Evolutionary conservation across 2,113 vertebrate species (phyloP).

Genomic region (Symphodus melops): DNA sequence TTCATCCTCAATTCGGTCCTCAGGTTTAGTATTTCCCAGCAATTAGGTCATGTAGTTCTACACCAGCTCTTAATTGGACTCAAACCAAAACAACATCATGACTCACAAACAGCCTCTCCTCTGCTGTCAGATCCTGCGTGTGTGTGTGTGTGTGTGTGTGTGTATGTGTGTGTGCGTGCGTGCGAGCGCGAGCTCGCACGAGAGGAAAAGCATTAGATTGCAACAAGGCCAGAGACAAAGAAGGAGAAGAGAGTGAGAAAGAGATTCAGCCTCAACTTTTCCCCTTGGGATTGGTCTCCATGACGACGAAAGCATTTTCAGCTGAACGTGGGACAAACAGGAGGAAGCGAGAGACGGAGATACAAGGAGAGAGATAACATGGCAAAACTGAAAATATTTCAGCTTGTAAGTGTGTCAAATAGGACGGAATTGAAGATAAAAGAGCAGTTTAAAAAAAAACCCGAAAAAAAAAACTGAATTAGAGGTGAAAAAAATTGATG

Average conservation of each 20-base stretch:
- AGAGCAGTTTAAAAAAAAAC: too few relatives aligned
- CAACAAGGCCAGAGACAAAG: conserved; percentile 58
- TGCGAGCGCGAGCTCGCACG: too few relatives aligned
- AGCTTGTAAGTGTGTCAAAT: not conserved
- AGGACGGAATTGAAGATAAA: not conserved
- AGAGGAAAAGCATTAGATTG: conserved; percentile 36
- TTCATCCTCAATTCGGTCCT: not conserved
- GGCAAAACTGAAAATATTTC: not conserved
- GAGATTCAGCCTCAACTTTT: conserved; percentile 71
- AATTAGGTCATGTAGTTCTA: conserved; percentile 23
- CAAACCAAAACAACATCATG: conserved; percentile 27
- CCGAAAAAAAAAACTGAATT: too few relatives aligned
- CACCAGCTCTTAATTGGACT: conserved; percentile 5
- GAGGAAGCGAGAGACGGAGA: conserved; percentile 33
- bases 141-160: not conserved
- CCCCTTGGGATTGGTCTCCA: conserved; percentile 77
- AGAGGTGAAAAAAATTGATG: too few relatives aligned
- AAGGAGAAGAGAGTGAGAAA: conserved; percentile 48
- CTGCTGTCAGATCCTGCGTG: conserved; percentile 25
- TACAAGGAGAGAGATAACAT: conserved; percentile 21
- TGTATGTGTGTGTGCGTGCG: not conserved
- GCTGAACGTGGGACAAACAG: conserved; percentile 55
- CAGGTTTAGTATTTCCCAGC: conserved; percentile 2
- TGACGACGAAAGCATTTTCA: conserved; percentile 76
- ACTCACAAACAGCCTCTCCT: conserved; percentile 27